Percentiles rank a stretch among this genome's conserved stretches.
phyloP scores from a whole-genome alignment of 1,140 invertebrate species.

The Portunus trituberculatus region DNA sequence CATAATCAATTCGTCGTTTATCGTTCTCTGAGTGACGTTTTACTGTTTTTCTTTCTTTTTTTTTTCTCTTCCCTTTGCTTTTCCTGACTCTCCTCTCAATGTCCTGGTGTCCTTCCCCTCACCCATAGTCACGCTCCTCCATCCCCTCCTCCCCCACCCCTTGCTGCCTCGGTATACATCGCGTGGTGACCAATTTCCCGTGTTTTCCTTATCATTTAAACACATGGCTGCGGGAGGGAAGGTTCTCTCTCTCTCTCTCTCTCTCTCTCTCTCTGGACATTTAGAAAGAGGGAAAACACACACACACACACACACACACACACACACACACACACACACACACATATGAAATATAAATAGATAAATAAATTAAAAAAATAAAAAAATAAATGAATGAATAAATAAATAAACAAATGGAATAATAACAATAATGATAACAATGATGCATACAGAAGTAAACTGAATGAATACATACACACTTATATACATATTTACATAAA shows the following conservation, averaged over 20 bases:
- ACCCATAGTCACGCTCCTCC: background rate
- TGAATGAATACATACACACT: background rate
- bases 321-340: slow-evolving; percentile 36
- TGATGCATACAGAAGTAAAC: background rate
- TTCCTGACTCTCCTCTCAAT: background rate
- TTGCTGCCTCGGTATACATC: background rate
- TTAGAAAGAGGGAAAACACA: background rate
- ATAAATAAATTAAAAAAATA: too few relatives aligned
- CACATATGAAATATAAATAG: too few relatives aligned
- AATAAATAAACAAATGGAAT: too few relatives aligned
- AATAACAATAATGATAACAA: too few relatives aligned
- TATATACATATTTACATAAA: slow-evolving; percentile 22
- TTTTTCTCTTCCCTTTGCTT: background rate
- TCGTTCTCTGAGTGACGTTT: background rate
- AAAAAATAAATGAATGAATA: too few relatives aligned
- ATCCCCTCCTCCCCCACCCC: background rate
- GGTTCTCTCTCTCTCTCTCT: slow-evolving; percentile 24
- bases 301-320: slow-evolving; percentile 10
- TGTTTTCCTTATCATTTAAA: too few relatives aligned
- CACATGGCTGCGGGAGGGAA: background rate
- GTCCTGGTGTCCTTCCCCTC: background rate
- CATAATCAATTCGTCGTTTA: too few relatives aligned
- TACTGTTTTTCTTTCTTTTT: background rate
- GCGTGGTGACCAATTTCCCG: too few relatives aligned
- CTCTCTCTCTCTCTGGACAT: slow-evolving; percentile 6